Evolutionary conservation across 1,140 invertebrate genomes (phyloP).

Genomic region (Drosophila tropicalis): DNA sequence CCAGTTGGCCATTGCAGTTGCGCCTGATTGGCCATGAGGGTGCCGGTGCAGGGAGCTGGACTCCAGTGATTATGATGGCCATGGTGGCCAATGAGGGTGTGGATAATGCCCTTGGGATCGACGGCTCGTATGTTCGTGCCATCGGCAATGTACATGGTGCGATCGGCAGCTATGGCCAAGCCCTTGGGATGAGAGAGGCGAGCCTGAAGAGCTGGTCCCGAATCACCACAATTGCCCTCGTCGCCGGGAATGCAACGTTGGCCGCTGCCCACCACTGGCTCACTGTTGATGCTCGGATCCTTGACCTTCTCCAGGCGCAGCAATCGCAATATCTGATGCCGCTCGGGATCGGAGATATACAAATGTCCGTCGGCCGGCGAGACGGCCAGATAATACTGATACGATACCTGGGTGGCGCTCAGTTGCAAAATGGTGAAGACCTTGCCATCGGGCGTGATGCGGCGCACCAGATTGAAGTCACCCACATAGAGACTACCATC

Average conservation of each 20-base stretch:
- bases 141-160: conserved; percentile 97
- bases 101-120: conserved; percentile 95
- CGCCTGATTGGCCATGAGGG: conserved; percentile 91
- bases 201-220: conserved; percentile 93
- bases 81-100: conserved; percentile 96
- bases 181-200: conserved; percentile 98
- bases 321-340: conserved; percentile 92
- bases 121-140: conserved; percentile 96
- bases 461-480: conserved; percentile 97
- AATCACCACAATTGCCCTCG: conserved; percentile 95
- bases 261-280: conserved; percentile 97
- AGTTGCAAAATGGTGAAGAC: conserved; percentile 97
- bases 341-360: conserved; percentile 97
- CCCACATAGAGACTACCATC: conserved; percentile 98
- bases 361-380: conserved; percentile 97
- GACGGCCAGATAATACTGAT: conserved; percentile 97
- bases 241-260: conserved; percentile 97
- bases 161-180: conserved; percentile 94
- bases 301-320: conserved; percentile 90
- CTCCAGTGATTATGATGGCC: conserved; percentile 96
- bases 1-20: conserved; percentile 98
- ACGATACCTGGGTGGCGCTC: conserved; percentile 95
- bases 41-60: conserved; percentile 92
- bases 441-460: conserved; percentile 95
- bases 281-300: conserved; percentile 93